A percentile compares a stretch with the other conserved stretches of the same genome.
Evolutionary conservation across 2,888 invertebrate species (phyloP).

Genomic region (Cephus spinipes): DNA sequence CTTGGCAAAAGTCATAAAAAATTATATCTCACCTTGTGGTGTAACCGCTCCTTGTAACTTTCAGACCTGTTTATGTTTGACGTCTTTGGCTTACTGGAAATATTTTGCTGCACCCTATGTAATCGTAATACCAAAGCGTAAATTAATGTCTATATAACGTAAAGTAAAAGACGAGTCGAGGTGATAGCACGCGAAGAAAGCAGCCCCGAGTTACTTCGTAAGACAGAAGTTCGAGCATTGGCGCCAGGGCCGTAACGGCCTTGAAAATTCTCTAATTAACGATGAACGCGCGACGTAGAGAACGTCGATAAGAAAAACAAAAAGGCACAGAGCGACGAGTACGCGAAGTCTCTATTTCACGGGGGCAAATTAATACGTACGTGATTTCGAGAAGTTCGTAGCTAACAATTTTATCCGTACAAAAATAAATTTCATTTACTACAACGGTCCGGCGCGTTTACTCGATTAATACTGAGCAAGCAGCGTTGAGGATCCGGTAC

Average conservation of each 20-base stretch:
- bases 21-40: conserved; percentile 64
- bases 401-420: background rate
- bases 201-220: background rate
- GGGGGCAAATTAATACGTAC: background rate
- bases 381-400: background rate
- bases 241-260: too few species aligned
- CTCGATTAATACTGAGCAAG: background rate
- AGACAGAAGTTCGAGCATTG: background rate
- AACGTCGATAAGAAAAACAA: background rate
- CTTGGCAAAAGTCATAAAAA: background rate
- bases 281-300: background rate
- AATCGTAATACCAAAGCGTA: conserved; percentile 30
- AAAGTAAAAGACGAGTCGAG: conserved; percentile 1
- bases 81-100: conserved; percentile 66
- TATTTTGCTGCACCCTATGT: conserved; percentile 64
- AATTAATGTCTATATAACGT: conserved; percentile 38
- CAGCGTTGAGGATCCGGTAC: background rate
- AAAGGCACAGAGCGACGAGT: background rate
- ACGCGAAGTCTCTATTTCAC: background rate
- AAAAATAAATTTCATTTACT: background rate
- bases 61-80: conserved; percentile 75
- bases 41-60: conserved; percentile 78
- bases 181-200: background rate
- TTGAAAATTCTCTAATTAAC: background rate
- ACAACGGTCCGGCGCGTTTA: background rate